A percentile compares a stretch with the other conserved stretches of the same genome.
Conservation (phyloP, 2,797 vertebrate species). For the Enteromius anoplus region DNA sequence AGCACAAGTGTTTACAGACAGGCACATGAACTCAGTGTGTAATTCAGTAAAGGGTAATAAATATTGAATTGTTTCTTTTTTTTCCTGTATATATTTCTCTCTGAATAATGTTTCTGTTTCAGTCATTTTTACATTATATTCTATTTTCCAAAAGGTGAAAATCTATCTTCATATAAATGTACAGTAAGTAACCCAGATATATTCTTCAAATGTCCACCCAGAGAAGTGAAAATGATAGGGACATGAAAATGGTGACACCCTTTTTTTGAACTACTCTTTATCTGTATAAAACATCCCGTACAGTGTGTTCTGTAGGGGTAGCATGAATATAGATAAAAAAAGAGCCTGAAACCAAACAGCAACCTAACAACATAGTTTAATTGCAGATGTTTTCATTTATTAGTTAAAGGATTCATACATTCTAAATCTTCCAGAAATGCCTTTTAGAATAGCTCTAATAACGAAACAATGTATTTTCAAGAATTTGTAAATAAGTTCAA, state of each 20-base stretch:
- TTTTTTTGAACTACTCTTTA: conserved; percentile 40
- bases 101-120: neutral
- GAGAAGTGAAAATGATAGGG: neutral
- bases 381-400: neutral
- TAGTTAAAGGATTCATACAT: neutral
- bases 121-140: neutral
- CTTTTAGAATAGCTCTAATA: neutral
- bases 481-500: neutral
- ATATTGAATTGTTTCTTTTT: neutral
- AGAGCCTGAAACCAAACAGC: neutral
- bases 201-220: conserved; percentile 14
- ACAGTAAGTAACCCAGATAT: neutral
- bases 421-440: neutral
- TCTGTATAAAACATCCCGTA: conserved; percentile 52
- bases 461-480: neutral
- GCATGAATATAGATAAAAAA: conserved; percentile 32
- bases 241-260: conserved; percentile 28
- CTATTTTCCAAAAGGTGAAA: neutral
- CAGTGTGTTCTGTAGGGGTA: conserved; percentile 13
- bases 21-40: neutral
- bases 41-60: neutral
- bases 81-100: neutral
- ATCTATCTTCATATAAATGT: neutral
- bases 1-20: neutral
- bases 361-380: neutral